A percentile compares a stretch with the other conserved stretches of the same genome.
Evolutionary conservation across 2,113 vertebrate genomes (phyloP).

Genomic region (Zosterops hypoxanthus): DNA sequence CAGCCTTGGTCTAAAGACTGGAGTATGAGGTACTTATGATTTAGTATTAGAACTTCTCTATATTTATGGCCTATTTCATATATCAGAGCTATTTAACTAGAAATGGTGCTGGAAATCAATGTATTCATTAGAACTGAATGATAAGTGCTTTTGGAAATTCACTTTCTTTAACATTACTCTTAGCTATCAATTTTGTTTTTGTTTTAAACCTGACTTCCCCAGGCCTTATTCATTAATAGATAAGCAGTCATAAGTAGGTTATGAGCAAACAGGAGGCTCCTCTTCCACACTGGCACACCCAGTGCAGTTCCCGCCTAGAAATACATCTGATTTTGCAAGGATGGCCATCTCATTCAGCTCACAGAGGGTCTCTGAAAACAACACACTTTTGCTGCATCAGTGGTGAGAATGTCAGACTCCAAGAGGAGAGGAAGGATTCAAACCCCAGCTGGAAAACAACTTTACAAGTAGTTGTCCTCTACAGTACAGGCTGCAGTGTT

Average conservation of each 20-base stretch:
- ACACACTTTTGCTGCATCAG: neutral
- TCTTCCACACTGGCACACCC: neutral
- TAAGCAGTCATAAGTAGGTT: slow-evolving; percentile 35
- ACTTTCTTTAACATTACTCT: slow-evolving; percentile 35
- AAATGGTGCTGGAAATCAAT: slow-evolving; percentile 28
- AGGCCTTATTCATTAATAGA: slow-evolving; percentile 30
- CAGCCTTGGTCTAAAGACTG: neutral
- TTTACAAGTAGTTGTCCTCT: neutral
- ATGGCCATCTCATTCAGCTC: neutral
- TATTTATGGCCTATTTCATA: slow-evolving; percentile 1
- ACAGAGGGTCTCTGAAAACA: neutral
- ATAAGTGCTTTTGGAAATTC: slow-evolving; percentile 48
- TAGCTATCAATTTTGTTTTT: slow-evolving; percentile 30
- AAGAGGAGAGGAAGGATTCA: neutral
- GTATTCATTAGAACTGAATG: slow-evolving; percentile 16
- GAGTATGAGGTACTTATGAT: neutral
- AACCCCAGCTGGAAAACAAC: neutral
- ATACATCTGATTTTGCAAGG: neutral
- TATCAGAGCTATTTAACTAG: slow-evolving; percentile 1
- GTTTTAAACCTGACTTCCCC: neutral
- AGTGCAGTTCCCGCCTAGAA: neutral
- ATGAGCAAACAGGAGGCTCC: neutral
- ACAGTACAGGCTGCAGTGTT: neutral
- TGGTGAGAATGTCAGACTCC: neutral
- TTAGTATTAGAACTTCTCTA: neutral